These are phyloP conservation scores for Pipa parva DNA, from an alignment of 2,113 vertebrate genomes.

Conservation along the genomic window DNA sequence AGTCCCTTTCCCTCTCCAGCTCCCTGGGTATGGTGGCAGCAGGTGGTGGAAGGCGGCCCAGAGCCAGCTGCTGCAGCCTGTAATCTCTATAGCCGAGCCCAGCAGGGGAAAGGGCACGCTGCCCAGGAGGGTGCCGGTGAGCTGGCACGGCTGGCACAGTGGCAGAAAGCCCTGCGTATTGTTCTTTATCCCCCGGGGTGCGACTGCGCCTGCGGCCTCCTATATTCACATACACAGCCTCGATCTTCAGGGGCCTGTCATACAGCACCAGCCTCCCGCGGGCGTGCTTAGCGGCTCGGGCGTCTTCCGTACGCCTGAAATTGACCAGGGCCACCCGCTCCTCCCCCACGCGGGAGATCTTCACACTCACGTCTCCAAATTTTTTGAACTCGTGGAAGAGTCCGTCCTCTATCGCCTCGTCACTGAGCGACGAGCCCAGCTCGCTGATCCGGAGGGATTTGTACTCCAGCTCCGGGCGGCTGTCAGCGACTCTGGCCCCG, in stretches of 20 bases:
- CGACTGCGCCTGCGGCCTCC: conserved; percentile 67
- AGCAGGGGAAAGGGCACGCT: conserved; percentile 80
- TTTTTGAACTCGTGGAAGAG: conserved; percentile 95
- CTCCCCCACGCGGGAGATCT: conserved; percentile 87
- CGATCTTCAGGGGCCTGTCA: conserved; percentile 88
- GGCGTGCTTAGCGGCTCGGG: conserved; percentile 87
- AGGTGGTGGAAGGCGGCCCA: conserved; percentile 84
- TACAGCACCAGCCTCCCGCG: conserved; percentile 86
- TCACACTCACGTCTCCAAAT: conserved; percentile 92
- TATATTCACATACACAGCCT: conserved; percentile 77
- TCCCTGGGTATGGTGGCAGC: conserved; percentile 85
- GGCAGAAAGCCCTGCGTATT: conserved; percentile 48
- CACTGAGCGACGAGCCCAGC: conserved; percentile 86
- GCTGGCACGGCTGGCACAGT: conserved; percentile 60
- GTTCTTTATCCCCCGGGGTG: conserved; percentile 84
- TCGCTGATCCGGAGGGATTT: conserved; percentile 95
- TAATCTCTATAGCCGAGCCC: conserved; percentile 89
- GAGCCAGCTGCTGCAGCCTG: conserved; percentile 85
- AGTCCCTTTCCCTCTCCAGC: conserved; percentile 72
- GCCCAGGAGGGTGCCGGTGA: conserved; percentile 69
- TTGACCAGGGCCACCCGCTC: conserved; percentile 92
- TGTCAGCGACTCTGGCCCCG: conserved; percentile 48
- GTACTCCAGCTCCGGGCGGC: conserved; percentile 74
- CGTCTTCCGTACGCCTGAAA: conserved; percentile 88
- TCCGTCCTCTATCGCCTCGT: conserved; percentile 94